phyloP scores from a whole-genome alignment of 2,113 vertebrate genomes.

The Neomonachus schauinslandi region DNA sequence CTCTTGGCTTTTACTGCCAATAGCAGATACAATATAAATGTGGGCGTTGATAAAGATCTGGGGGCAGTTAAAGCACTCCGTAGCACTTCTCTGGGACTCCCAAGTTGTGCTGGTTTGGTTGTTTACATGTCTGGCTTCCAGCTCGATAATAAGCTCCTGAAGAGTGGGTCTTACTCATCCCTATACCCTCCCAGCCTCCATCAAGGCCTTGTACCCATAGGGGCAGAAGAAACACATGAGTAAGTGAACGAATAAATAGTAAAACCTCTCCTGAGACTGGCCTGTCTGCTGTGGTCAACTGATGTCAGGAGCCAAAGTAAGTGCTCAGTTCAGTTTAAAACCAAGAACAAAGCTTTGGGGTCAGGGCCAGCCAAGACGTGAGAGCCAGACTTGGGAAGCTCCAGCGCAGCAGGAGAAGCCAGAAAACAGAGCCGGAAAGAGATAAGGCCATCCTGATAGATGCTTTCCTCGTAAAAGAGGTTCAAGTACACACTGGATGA shows the following conservation, averaged over 20 bases:
- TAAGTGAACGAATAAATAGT: no score
- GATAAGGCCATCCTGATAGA: not conserved
- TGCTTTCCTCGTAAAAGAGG: not conserved
- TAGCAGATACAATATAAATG: not conserved
- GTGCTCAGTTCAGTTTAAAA: not conserved
- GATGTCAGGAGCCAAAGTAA: not conserved
- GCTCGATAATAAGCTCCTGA: not conserved
- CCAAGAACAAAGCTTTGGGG: not conserved
- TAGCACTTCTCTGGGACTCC: fast-evolving
- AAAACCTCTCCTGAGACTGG: not conserved
- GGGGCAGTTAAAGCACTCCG: not conserved
- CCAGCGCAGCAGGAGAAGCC: not conserved
- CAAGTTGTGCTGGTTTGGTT: not conserved
- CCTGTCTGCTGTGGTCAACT: not conserved
- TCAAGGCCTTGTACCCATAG: not conserved
- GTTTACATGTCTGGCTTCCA: not conserved
- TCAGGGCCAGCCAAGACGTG: not conserved
- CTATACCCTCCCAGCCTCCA: not conserved
- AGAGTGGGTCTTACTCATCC: not conserved
- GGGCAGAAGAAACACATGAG: not conserved
- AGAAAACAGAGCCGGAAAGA: not conserved
- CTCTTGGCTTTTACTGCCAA: not conserved
- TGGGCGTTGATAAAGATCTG: not conserved
- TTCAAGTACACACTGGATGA: not conserved
- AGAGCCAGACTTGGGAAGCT: not conserved